Evolutionary conservation across 2,888 invertebrate genomes (phyloP).

Genomic region (Hecatera dysodea): DNA sequence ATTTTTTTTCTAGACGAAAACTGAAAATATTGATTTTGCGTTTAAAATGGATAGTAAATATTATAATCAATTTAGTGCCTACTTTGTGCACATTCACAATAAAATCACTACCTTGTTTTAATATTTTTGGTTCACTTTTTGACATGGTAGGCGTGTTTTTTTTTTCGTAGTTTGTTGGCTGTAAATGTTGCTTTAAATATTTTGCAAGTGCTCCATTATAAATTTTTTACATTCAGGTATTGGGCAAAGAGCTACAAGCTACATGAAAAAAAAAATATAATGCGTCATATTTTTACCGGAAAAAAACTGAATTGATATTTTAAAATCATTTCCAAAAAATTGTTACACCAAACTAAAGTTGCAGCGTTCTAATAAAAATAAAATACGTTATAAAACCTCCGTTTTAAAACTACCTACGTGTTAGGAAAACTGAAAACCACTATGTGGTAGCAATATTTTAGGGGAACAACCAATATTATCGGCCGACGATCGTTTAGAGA

Average conservation of each 20-base stretch:
- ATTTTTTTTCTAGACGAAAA: too few species aligned
- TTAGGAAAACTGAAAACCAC: conserved; percentile 58
- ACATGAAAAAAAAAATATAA: too few species aligned
- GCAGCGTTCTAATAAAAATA: conserved; percentile 47
- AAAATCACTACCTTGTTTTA: too few species aligned
- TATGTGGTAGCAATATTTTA: conserved; percentile 73
- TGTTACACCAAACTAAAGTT: not conserved
- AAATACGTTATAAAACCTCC: conserved; percentile 42
- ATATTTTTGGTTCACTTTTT: too few species aligned
- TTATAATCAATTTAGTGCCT: too few species aligned
- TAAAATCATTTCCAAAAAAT: not conserved
- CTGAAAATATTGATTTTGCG: too few species aligned
- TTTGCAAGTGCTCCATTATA: not conserved
- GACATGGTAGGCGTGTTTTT: too few species aligned
- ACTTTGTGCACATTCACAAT: too few species aligned
- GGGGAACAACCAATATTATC: conserved; percentile 78
- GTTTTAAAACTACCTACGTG: conserved; percentile 42
- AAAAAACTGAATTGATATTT: not conserved
- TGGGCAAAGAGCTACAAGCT: not conserved
- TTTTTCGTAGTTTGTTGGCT: too few species aligned
- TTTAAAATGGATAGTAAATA: too few species aligned
- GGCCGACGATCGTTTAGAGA: conserved; percentile 71
- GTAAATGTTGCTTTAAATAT: not conserved
- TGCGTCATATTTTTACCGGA: not conserved
- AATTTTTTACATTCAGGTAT: too few species aligned